Percentiles rank a stretch among this genome's conserved stretches.
Conservation (phyloP, 1,140 invertebrate genomes). For the Fopius arisanus region DNA sequence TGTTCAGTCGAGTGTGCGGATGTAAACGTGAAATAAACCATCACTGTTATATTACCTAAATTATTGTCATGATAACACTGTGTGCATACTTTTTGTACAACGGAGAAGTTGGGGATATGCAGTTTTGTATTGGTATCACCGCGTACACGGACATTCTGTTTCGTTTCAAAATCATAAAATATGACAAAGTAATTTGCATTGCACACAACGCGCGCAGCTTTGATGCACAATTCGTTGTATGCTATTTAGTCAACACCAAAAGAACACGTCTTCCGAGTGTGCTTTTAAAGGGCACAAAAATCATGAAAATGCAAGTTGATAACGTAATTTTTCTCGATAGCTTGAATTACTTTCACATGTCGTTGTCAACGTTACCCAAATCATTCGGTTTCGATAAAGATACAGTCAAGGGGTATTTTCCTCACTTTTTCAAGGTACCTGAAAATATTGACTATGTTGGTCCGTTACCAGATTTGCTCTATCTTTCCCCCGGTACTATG, state of each 20-base stretch:
- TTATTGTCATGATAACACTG: too few species aligned
- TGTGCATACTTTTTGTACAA: too few species aligned
- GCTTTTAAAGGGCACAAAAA: conserved; percentile 37
- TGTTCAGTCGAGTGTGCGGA: too few species aligned
- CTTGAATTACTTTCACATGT: conserved; percentile 45
- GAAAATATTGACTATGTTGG: conserved; percentile 43
- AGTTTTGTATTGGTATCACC: too few species aligned
- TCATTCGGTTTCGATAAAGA: conserved; percentile 37
- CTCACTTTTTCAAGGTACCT: too few species aligned
- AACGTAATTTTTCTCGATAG: conserved; percentile 43
- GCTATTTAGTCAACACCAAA: conserved; percentile 28
- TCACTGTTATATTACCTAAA: too few species aligned
- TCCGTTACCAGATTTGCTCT: conserved; percentile 25
- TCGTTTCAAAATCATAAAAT: too few species aligned
- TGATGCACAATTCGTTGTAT: conserved; percentile 43
- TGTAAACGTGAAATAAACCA: too few species aligned
- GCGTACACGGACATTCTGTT: too few species aligned
- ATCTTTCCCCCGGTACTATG: conserved; percentile 37
- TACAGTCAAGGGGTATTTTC: too few species aligned
- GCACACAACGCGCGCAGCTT: conserved; percentile 41
- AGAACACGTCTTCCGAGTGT: conserved; percentile 25
- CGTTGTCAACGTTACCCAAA: conserved; percentile 37
- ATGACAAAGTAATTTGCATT: conserved; percentile 30
- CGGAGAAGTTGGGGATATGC: too few species aligned
- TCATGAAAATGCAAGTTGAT: conserved; percentile 30